Evolutionary conservation across 2,797 vertebrate genomes (phyloP).

Genomic region (Lacerta agilis): DNA sequence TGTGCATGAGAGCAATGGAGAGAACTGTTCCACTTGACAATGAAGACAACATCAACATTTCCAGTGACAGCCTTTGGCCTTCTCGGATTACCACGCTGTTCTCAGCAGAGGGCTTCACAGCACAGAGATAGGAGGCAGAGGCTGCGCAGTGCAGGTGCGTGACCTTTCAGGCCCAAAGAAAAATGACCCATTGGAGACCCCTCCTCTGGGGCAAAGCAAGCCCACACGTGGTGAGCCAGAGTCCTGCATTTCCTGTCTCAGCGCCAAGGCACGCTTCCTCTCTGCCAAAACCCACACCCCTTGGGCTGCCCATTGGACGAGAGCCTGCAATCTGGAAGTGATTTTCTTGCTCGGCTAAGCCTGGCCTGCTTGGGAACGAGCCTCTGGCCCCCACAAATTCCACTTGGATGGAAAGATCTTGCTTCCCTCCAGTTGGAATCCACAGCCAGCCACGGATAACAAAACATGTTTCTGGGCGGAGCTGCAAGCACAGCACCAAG

Average conservation of each 20-base stretch:
- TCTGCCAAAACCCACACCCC: conserved; percentile 19
- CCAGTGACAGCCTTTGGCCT: neutral
- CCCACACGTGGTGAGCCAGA: neutral
- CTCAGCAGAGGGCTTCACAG: neutral
- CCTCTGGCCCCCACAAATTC: neutral
- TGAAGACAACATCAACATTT: neutral
- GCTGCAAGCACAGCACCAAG: too few species aligned
- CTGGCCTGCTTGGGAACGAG: neutral
- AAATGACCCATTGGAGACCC: neutral
- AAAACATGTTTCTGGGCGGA: too few species aligned
- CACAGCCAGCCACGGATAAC: too few species aligned
- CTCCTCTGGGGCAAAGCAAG: neutral
- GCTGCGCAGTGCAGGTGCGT: neutral
- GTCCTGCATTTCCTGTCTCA: neutral
- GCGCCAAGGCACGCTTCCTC: neutral
- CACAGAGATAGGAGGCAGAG: neutral
- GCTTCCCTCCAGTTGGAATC: neutral
- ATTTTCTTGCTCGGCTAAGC: conserved; percentile 4
- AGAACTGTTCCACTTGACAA: neutral
- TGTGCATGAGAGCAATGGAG: too few species aligned
- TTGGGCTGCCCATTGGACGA: conserved; percentile 2
- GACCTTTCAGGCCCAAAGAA: neutral
- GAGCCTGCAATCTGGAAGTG: conserved; percentile 34
- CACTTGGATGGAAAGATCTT: neutral
- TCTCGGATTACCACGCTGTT: neutral